These are phyloP conservation scores for Caenorhabditis plicata DNA, from an alignment of 2,888 invertebrate species.

Conservation along the genomic window DNA sequence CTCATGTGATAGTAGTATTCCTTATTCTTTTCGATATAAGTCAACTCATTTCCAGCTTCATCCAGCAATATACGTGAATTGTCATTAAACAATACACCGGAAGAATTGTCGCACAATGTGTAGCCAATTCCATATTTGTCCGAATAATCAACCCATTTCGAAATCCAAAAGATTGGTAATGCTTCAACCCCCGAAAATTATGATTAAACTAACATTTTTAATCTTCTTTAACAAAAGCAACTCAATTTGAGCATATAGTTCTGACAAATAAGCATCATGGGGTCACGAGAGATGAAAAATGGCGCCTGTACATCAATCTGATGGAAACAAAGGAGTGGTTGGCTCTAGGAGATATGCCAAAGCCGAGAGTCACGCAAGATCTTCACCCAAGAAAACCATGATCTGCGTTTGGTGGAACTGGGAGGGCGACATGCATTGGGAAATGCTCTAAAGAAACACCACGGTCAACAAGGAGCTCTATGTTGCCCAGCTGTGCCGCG, in stretches of 20 bases:
- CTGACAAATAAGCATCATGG: slow-evolving; percentile 28
- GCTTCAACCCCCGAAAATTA: slow-evolving; percentile 75
- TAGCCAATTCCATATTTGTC: slow-evolving; percentile 99
- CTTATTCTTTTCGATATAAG: slow-evolving; percentile 87
- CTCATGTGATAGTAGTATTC: slow-evolving; percentile 82
- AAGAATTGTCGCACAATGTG: slow-evolving; percentile 89
- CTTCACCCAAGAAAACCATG: no score
- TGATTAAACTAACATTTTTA: background rate
- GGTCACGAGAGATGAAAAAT: no score
- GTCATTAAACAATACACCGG: slow-evolving; percentile 98
- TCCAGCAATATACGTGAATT: slow-evolving; percentile 89
- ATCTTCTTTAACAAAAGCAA: no score
- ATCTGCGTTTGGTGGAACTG: no score
- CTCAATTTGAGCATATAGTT: slow-evolving; percentile 24
- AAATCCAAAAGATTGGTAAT: slow-evolving; percentile 93
- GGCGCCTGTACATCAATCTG: no score
- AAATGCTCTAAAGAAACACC: no score
- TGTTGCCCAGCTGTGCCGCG: no score
- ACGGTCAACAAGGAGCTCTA: no score
- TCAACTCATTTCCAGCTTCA: slow-evolving; percentile 88
- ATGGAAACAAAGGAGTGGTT: no score
- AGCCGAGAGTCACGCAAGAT: no score
- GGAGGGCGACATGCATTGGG: no score
- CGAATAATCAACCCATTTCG: slow-evolving; percentile 99
- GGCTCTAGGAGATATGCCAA: no score